phyloP scores from a whole-genome alignment of 2,113 vertebrate species.

The Aptenodytes patagonicus region DNA sequence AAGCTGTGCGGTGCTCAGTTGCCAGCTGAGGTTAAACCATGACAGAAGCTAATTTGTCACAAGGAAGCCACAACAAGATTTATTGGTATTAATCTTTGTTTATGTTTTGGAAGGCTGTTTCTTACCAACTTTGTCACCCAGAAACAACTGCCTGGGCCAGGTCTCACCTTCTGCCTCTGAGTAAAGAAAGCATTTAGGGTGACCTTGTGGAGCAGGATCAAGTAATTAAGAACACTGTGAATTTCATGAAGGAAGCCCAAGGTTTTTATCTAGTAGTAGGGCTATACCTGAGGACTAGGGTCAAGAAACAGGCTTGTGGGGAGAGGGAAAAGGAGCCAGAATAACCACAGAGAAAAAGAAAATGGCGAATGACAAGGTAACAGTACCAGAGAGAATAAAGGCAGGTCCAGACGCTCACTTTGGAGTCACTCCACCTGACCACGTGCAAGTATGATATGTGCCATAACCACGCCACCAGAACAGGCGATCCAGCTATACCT shows the following conservation, averaged over 20 bases:
- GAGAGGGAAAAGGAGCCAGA: neutral
- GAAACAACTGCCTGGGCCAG: neutral
- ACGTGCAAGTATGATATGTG: neutral
- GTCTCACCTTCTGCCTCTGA: neutral
- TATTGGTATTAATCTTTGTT: neutral
- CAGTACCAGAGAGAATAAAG: neutral
- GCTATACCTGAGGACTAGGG: neutral
- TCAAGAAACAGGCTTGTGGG: neutral
- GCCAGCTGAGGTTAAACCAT: too few species aligned
- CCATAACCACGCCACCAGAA: neutral
- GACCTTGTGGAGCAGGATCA: neutral
- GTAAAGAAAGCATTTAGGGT: neutral
- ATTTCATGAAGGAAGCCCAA: neutral
- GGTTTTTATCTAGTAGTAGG: neutral
- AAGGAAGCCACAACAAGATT: neutral
- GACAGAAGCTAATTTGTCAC: neutral
- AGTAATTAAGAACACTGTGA: neutral
- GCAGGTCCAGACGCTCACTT: neutral
- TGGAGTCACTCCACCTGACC: neutral
- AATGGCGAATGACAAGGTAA: neutral
- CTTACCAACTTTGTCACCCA: neutral
- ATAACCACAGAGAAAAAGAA: neutral
- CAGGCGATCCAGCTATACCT: neutral
- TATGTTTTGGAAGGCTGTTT: neutral
- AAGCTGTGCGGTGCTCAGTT: too few species aligned